phyloP scores from a whole-genome alignment of 2,797 vertebrate species.

The Coreius guichenoti region DNA sequence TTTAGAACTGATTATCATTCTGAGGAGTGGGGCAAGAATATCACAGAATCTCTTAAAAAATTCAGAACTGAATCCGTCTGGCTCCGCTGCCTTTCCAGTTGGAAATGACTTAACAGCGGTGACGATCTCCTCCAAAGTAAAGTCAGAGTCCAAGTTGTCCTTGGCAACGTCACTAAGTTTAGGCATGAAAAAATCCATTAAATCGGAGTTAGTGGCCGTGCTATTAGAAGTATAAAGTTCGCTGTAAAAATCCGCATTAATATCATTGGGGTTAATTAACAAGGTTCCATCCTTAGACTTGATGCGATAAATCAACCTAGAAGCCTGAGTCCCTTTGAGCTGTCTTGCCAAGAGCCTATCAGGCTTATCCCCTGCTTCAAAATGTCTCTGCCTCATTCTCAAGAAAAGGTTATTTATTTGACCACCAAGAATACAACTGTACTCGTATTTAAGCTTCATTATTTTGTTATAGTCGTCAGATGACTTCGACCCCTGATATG shows the following conservation, averaged over 20 bases:
- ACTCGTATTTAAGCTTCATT: slow-evolving; percentile 12
- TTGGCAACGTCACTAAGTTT: too few relatives aligned
- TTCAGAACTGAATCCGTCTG: too few relatives aligned
- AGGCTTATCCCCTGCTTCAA: background rate
- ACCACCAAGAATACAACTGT: background rate
- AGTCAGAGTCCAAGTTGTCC: too few relatives aligned
- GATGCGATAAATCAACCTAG: slow-evolving; percentile 6
- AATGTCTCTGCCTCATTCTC: background rate
- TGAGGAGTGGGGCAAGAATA: too few relatives aligned
- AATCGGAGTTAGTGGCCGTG: background rate
- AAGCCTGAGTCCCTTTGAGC: slow-evolving; percentile 3
- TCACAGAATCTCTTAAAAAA: too few relatives aligned
- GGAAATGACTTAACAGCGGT: too few relatives aligned
- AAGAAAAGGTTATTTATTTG: background rate
- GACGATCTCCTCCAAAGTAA: too few relatives aligned
- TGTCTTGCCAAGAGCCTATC: background rate
- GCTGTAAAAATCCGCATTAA: background rate
- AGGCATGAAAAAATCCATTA: background rate
- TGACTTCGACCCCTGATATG: slow-evolving; percentile 1
- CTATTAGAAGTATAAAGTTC: background rate
- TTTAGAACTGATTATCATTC: too few relatives aligned
- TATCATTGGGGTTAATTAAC: background rate
- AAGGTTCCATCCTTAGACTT: background rate
- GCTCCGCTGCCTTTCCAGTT: too few relatives aligned
- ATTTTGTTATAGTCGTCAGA: background rate